Evolutionary conservation across 2,113 vertebrate species (phyloP).

Genomic region (Eptesicus fuscus): DNA sequence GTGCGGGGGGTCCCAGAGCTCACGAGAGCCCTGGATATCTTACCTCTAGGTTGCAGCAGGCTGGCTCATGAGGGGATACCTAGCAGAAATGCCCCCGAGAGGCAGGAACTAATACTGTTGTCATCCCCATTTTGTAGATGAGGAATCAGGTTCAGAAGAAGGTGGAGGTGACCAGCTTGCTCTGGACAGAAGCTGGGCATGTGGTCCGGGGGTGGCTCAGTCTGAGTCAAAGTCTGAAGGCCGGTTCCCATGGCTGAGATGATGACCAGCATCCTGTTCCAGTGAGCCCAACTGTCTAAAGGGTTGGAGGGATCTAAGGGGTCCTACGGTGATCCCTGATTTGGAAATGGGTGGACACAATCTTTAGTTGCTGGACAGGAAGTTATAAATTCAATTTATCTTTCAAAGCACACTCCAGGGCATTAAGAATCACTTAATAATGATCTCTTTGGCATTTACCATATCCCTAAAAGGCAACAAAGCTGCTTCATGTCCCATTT

Average conservation of each 20-base stretch:
- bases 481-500: constrained; percentile 21
- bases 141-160: background rate
- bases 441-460: constrained; percentile 7
- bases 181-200: background rate
- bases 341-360: background rate
- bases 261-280: background rate
- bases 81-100: background rate
- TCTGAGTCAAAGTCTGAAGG: background rate
- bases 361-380: background rate
- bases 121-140: background rate
- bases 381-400: background rate
- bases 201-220: background rate
- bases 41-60: background rate
- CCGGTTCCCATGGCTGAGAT: background rate
- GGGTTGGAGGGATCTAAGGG: background rate
- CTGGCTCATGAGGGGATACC: background rate
- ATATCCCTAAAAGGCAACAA: constrained; percentile 63
- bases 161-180: background rate
- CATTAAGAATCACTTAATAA: constrained; percentile 10
- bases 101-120: background rate
- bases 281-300: background rate
- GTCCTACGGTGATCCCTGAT: background rate
- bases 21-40: background rate
- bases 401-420: constrained; percentile 12
- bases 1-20: background rate